A percentile compares a stretch with the other conserved stretches of the same genome.
Evolutionary conservation across 2,888 invertebrate genomes (phyloP).

Genomic region (Papilio elwesi): DNA sequence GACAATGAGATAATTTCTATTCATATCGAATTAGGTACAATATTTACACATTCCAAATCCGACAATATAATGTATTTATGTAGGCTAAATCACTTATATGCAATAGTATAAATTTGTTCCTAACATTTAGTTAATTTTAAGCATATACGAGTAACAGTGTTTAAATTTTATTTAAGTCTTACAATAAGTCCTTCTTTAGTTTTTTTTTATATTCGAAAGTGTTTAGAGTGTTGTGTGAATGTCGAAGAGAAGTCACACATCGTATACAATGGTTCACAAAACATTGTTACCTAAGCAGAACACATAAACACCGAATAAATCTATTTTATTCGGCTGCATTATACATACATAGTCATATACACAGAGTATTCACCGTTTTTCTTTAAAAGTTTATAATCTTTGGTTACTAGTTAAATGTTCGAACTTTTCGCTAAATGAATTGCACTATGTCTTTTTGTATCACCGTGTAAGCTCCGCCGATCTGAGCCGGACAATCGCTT

Average conservation of each 20-base stretch:
- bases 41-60: conserved; percentile 64
- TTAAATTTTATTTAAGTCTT: conserved; percentile 79
- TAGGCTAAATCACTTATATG: conserved; percentile 73
- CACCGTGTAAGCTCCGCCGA: conserved; percentile 71
- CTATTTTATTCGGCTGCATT: conserved; percentile 49
- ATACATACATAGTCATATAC: conserved; percentile 45
- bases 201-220: conserved; percentile 65
- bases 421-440: conserved; percentile 42
- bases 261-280: conserved; percentile 83
- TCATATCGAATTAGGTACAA: conserved; percentile 61
- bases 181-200: conserved; percentile 70
- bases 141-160: conserved; percentile 82
- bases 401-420: conserved; percentile 55
- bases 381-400: conserved; percentile 56
- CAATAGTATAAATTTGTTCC: conserved; percentile 78
- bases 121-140: conserved; percentile 78
- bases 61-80: conserved; percentile 57
- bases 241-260: conserved; percentile 78
- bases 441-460: conserved; percentile 46
- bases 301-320: conserved; percentile 53
- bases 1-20: conserved; percentile 58
- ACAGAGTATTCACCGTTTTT: conserved; percentile 46
- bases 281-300: conserved; percentile 74
- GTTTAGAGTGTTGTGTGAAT: conserved; percentile 69
- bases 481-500: conserved; percentile 51